These are phyloP conservation scores for Maccullochella peelii DNA, from an alignment of 2,113 vertebrate species.

Conservation along the genomic window DNA sequence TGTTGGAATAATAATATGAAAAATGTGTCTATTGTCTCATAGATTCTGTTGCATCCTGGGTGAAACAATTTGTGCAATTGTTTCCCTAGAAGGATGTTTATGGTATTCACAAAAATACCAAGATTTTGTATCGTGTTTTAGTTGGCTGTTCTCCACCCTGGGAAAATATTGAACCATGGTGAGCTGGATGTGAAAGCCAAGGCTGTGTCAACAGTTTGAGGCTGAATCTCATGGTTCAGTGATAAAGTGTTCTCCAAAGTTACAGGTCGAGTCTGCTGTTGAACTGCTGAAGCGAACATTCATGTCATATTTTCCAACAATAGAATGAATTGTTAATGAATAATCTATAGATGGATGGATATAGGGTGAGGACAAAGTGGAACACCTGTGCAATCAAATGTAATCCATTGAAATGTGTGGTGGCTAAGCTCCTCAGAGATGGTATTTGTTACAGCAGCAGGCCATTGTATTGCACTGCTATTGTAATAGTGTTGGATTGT, in stretches of 20 bases:
- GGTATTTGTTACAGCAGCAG: background rate
- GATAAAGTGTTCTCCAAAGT: slow-evolving; percentile 54
- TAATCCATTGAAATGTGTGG: background rate
- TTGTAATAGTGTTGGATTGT: background rate
- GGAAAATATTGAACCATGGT: slow-evolving; percentile 71
- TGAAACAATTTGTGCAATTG: background rate
- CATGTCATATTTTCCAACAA: slow-evolving; percentile 35
- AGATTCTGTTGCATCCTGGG: slow-evolving; percentile 1
- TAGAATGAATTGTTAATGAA: slow-evolving; percentile 17
- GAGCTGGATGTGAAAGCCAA: slow-evolving; percentile 55
- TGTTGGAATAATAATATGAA: background rate
- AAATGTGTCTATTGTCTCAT: background rate
- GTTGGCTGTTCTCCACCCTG: slow-evolving; percentile 57
- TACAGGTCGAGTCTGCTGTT: background rate
- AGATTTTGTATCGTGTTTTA: slow-evolving; percentile 40
- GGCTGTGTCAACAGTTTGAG: slow-evolving; percentile 68
- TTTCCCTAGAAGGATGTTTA: slow-evolving; percentile 2
- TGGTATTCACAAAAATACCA: slow-evolving; percentile 27
- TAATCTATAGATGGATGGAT: slow-evolving; percentile 11
- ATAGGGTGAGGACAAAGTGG: background rate
- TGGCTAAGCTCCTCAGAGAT: background rate
- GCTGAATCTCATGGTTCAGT: slow-evolving; percentile 47
- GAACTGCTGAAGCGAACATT: background rate
- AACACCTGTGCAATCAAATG: slow-evolving; percentile 4
- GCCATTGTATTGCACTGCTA: background rate